phyloP scores from a whole-genome alignment of 1,140 invertebrate genomes.

The Drosophila tani region DNA sequence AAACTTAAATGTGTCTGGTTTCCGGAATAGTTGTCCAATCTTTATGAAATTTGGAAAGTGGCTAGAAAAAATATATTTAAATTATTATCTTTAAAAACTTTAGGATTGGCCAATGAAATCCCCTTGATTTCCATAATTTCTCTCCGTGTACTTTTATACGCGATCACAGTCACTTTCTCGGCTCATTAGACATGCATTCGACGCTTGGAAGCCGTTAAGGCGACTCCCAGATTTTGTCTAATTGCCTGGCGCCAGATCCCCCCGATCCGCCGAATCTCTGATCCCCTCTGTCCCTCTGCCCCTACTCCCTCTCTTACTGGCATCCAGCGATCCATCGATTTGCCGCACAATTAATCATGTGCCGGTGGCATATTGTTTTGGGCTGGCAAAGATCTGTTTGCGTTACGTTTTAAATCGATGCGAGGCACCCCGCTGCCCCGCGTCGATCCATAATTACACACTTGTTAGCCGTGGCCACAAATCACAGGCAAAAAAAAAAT shows the following conservation, averaged over 20 bases:
- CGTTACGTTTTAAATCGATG: slow-evolving; percentile 78
- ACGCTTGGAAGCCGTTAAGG: slow-evolving; percentile 72
- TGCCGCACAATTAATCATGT: slow-evolving; percentile 72
- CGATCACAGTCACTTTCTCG: slow-evolving; percentile 68
- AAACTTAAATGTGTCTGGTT: not conserved
- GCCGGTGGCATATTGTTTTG: slow-evolving; percentile 54
- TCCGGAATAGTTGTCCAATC: not conserved
- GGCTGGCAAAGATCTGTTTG: slow-evolving; percentile 51
- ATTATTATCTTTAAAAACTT: not conserved
- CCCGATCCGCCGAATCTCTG: slow-evolving; percentile 4
- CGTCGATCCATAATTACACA: slow-evolving; percentile 74
- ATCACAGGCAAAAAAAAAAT: slow-evolving; percentile 52
- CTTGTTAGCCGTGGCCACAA: slow-evolving; percentile 80
- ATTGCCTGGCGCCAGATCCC: slow-evolving; percentile 70
- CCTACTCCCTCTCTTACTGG: not conserved
- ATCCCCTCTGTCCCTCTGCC: not conserved
- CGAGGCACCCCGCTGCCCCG: slow-evolving; percentile 47
- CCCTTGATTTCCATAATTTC: not conserved
- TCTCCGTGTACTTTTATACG: slow-evolving; percentile 17
- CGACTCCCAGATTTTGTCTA: slow-evolving; percentile 70
- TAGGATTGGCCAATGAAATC: not conserved
- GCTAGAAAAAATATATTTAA: not conserved
- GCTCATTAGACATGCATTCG: slow-evolving; percentile 77
- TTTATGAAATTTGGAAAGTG: not conserved
- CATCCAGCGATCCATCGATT: slow-evolving; percentile 24